Conservation (phyloP, 2,888 invertebrate species). For the Oscheius sp. region DNA sequence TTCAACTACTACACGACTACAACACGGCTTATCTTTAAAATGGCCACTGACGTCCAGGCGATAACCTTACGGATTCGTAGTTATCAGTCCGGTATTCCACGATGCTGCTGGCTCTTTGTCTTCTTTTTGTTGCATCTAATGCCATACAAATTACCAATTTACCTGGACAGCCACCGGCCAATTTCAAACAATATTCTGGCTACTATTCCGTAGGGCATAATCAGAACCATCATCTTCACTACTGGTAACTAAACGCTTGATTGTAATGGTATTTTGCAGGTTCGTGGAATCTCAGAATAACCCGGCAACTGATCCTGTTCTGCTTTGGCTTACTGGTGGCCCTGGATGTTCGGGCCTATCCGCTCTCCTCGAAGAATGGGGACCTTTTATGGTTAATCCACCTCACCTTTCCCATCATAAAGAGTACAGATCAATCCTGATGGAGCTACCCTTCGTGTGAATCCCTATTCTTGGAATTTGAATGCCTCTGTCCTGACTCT, state of each 20-base stretch:
- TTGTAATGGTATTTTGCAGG: slow-evolving; percentile 29
- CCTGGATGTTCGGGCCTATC: slow-evolving; percentile 75
- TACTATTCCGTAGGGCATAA: slow-evolving; percentile 74
- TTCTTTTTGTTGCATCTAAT: not conserved
- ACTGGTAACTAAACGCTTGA: slow-evolving; percentile 71
- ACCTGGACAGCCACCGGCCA: slow-evolving; percentile 56
- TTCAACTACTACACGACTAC: no score
- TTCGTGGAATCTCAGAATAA: slow-evolving; percentile 59
- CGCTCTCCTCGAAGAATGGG: slow-evolving; percentile 75
- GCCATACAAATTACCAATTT: slow-evolving; percentile 46
- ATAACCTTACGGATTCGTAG: no score
- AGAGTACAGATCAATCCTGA: slow-evolving; percentile 57
- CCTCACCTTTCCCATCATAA: no score
- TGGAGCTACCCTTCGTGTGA: slow-evolving; percentile 60
- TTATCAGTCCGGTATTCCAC: no score
- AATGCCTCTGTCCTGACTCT: slow-evolving; percentile 75
- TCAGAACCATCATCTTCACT: slow-evolving; percentile 73
- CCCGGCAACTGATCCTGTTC: slow-evolving; percentile 58
- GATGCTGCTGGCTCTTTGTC: no score
- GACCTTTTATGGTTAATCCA: slow-evolving; percentile 71
- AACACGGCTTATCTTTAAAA: no score
- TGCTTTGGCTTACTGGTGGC: slow-evolving; percentile 70
- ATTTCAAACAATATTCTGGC: slow-evolving; percentile 75
- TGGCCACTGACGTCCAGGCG: no score
- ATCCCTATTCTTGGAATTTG: slow-evolving; percentile 68